Conservation (phyloP, 2,888 invertebrate genomes). For the Petrolisthes manimaculis region DNA sequence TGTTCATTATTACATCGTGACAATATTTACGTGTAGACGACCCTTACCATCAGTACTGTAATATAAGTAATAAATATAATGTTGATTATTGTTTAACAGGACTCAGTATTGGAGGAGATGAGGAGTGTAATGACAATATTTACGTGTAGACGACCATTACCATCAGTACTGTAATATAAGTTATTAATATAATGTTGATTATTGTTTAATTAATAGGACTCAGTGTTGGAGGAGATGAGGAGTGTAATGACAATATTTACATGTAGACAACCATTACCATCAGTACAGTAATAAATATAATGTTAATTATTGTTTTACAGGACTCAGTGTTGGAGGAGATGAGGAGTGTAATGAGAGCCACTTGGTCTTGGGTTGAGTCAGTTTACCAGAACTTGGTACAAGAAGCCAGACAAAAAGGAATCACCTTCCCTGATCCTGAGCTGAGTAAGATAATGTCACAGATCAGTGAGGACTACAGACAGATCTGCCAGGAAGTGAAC, state of each 20-base stretch:
- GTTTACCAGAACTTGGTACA: background rate
- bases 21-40: background rate
- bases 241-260: too few species aligned
- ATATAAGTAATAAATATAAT: too few species aligned
- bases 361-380: background rate
- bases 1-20: background rate
- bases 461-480: background rate
- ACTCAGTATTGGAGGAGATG: slow-evolving; percentile 3
- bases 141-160: too few species aligned
- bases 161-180: too few species aligned
- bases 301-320: background rate
- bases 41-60: too few species aligned
- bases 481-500: slow-evolving; percentile 19
- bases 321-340: slow-evolving; percentile 4
- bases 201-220: too few species aligned
- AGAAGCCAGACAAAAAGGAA: background rate
- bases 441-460: background rate
- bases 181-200: too few species aligned
- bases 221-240: too few species aligned
- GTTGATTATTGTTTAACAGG: slow-evolving; percentile 3
- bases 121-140: too few species aligned
- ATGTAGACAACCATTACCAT: too few species aligned
- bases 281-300: too few species aligned
- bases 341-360: background rate
- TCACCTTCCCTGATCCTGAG: slow-evolving; percentile 2